Conservation (phyloP, 2,888 invertebrate species). For the Dryomyza anilis region DNA sequence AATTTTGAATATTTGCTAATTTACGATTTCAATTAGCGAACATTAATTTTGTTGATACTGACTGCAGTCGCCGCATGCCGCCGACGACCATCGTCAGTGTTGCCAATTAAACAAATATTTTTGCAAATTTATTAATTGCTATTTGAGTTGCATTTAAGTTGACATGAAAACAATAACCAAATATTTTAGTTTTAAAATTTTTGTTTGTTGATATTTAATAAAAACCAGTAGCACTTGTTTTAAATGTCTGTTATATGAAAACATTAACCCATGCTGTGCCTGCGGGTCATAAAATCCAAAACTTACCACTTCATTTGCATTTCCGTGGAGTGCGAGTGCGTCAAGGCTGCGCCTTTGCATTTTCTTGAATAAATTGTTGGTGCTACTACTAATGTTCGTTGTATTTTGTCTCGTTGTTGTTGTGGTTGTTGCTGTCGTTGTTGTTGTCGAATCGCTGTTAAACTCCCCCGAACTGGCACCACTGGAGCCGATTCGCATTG, state of each 20-base stretch:
- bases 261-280: too few relatives aligned
- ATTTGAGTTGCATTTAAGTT: background rate
- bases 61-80: background rate
- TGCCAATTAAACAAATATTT: too few relatives aligned
- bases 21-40: background rate
- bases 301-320: conserved; percentile 25
- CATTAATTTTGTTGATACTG: background rate
- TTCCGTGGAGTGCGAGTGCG: conserved; percentile 10
- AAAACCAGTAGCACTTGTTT: too few relatives aligned
- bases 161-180: too few relatives aligned
- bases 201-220: too few relatives aligned
- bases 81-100: too few relatives aligned
- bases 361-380: conserved; percentile 5
- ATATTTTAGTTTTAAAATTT: too few relatives aligned
- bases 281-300: background rate
- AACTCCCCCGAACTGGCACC: conserved; percentile 46
- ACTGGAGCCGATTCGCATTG: conserved; percentile 38
- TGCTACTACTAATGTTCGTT: too few relatives aligned
- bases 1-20: background rate
- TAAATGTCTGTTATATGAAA: too few relatives aligned
- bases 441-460: conserved; percentile 45
- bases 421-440: conserved; percentile 11
- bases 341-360: conserved; percentile 6
- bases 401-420: too few relatives aligned
- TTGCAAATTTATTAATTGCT: background rate